Evolutionary conservation across 2,113 vertebrate species (phyloP), one percentile per base, ranked within the genome.

Genomic region (Ciconia maguari): DNA sequence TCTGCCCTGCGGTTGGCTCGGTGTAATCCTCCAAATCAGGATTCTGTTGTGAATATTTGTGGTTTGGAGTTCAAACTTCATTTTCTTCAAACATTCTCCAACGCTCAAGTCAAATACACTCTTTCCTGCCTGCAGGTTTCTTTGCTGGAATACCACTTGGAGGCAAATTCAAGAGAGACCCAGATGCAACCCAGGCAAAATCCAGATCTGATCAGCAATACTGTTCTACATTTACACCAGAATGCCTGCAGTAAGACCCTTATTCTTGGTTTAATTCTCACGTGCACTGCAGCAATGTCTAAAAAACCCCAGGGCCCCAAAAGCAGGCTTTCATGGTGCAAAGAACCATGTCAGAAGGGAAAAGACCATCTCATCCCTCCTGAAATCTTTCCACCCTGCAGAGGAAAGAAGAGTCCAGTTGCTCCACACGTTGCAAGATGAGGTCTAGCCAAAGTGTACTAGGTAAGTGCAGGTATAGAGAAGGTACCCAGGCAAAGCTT

Each of bases 41-140:
- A 64, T 24, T 87, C 80, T 91, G 81, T 72, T 94, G 80, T 90
- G 87, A 82, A 90, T 94, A 69, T 58, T 96, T 94, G 95, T 72
- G 94, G 96, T 78, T 71, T 89, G 77, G 52, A 87, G 80, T 69
- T 95, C 92, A 89, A 91, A 82, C 69, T 93, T 89, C 72, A 65
- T 90, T 91, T 93, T 95, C 90, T 91, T 94, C 92, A 89, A 96
- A 48, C 41, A 3, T 68, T 87, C 72, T 52, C 57, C 36, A 70
- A 27, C 2, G 4, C 36, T 44, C 6, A 1, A 89, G 81, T 25
- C 38, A 32, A 76, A 86, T 4, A 6, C 60, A 64, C 72, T 83
- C 85, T 78, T 93, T 81, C 29, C 64, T 92, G 79, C 83, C 96
- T 62, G 46, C 62, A 85, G 84, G 41, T 49, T 52, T 80, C 80